phyloP scores from a whole-genome alignment of 2,797 vertebrate genomes.

The Chiloscyllium punctatum region DNA sequence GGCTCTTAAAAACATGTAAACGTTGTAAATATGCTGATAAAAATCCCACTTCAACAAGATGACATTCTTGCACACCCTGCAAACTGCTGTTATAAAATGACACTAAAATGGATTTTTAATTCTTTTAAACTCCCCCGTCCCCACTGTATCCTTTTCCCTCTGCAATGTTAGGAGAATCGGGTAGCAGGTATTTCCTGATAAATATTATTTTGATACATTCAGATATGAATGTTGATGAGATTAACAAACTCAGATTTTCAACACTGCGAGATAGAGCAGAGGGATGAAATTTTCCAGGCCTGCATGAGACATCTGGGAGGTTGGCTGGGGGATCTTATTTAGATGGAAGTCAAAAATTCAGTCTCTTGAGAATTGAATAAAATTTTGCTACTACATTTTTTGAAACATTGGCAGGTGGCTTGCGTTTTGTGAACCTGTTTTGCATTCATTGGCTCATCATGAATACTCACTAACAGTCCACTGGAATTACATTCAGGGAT shows the following conservation, averaged over 20 bases:
- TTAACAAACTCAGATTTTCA: not conserved
- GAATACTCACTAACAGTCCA: too few relatives aligned
- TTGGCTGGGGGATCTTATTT: too few relatives aligned
- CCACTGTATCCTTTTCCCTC: not conserved
- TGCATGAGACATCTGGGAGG: too few relatives aligned
- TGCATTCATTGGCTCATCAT: too few relatives aligned
- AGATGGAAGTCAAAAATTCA: too few relatives aligned
- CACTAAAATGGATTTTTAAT: not conserved
- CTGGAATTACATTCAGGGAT: too few relatives aligned
- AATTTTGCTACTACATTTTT: too few relatives aligned
- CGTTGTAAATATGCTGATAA: not conserved
- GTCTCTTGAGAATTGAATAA: too few relatives aligned
- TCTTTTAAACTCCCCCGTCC: not conserved
- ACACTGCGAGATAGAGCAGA: not conserved
- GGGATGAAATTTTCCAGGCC: too few relatives aligned
- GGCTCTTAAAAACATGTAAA: not conserved
- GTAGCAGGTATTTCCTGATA: not conserved
- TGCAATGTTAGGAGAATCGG: too few relatives aligned
- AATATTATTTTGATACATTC: not conserved
- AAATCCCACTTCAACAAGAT: not conserved
- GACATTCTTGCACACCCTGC: not conserved
- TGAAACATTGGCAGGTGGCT: too few relatives aligned
- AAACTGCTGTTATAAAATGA: not conserved
- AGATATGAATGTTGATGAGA: not conserved
- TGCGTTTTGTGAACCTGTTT: too few relatives aligned